phyloP scores from a whole-genome alignment of 2,888 invertebrate genomes.

The Geophilus truncorum region DNA sequence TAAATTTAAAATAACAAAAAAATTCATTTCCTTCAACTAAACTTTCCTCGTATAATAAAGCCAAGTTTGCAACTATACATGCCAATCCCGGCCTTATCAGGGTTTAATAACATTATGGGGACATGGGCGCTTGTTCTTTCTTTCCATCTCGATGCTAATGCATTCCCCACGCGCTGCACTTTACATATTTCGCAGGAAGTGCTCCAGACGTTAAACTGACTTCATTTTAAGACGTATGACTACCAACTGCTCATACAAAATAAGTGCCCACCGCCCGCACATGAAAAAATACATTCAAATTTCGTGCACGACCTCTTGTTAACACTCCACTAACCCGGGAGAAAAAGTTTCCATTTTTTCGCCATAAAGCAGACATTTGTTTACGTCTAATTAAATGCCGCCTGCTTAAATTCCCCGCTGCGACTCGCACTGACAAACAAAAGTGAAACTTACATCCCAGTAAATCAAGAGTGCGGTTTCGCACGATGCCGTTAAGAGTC shows the following conservation, averaged over 20 bases:
- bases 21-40: background rate
- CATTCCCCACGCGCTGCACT: background rate
- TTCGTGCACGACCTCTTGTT: background rate
- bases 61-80: background rate
- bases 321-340: background rate
- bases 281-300: background rate
- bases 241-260: background rate
- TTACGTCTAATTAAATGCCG: background rate
- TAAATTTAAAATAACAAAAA: background rate
- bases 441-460: background rate
- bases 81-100: background rate
- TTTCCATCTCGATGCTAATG: conserved; percentile 20
- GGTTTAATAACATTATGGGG: conserved; percentile 15
- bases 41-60: no score
- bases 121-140: background rate
- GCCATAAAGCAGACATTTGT: background rate
- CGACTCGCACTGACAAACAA: background rate
- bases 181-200: conserved; percentile 20
- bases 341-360: background rate
- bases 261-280: background rate
- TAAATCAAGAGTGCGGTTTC: background rate
- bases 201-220: conserved; percentile 6
- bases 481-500: background rate
- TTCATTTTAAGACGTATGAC: background rate
- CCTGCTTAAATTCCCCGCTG: background rate